These are phyloP conservation scores for Toxostoma redivivum DNA, from an alignment of 2,113 vertebrate species.

Conservation along the genomic window DNA sequence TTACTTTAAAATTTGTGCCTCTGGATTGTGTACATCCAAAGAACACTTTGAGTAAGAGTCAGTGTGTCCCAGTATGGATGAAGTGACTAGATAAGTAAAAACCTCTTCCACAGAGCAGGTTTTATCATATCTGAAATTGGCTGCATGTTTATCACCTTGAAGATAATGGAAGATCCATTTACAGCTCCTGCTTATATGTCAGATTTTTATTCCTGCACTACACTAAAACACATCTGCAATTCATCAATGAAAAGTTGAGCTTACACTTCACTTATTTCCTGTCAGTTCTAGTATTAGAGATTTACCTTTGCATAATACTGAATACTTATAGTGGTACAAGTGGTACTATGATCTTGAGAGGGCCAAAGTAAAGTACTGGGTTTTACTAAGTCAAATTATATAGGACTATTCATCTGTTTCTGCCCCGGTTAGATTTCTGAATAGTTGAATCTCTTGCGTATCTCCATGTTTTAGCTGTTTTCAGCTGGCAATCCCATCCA, in stretches of 20 bases:
- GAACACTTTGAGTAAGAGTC: not conserved
- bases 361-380: not conserved
- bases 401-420: not conserved
- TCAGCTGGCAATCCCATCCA: not conserved
- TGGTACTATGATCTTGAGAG: not conserved
- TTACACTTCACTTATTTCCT: not conserved
- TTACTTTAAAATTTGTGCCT: not conserved
- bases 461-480: not conserved
- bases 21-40: not conserved
- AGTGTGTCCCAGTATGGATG: not conserved
- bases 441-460: not conserved
- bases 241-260: not conserved
- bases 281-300: not conserved
- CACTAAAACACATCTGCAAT: not conserved
- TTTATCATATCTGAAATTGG: not conserved
- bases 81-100: not conserved
- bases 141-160: not conserved
- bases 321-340: not conserved
- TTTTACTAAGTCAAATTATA: not conserved
- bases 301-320: not conserved
- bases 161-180: not conserved
- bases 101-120: not conserved
- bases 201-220: not conserved
- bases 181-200: not conserved
- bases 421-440: not conserved